These are phyloP conservation scores for Hemichromis elongatus DNA, from an alignment of 2,113 vertebrate genomes.

Conservation along the genomic window DNA sequence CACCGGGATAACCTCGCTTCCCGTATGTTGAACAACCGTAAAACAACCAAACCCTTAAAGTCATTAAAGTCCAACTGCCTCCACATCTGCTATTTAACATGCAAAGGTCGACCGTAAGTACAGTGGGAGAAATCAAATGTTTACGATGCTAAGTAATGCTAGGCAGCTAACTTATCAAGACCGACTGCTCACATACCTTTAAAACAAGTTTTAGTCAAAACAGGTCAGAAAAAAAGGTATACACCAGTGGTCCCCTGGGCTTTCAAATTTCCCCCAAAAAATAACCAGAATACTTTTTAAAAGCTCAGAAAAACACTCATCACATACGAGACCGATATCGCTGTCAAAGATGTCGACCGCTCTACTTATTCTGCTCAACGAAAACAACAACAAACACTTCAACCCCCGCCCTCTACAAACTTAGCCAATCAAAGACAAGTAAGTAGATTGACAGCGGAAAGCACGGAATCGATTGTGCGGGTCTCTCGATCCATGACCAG, in stretches of 20 bases:
- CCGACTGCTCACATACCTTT: constrained; percentile 42
- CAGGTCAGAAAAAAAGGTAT: neutral
- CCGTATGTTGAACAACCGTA: accelerated
- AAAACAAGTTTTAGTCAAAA: neutral
- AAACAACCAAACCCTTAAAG: neutral
- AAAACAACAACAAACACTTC: constrained; percentile 70
- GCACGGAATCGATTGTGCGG: constrained; percentile 36
- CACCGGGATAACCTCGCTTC: neutral
- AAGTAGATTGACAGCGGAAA: neutral
- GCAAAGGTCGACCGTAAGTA: neutral
- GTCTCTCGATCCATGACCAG: neutral
- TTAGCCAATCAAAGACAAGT: constrained; percentile 35
- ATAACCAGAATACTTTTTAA: neutral
- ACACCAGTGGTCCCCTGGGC: neutral
- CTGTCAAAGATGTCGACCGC: constrained; percentile 68
- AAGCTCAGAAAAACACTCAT: neutral
- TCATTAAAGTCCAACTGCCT: neutral
- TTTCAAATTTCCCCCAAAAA: neutral
- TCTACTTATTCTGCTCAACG: constrained; percentile 14
- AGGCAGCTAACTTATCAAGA: neutral
- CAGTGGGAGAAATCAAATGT: neutral
- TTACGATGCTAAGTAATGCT: neutral
- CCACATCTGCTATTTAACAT: too few relatives aligned
- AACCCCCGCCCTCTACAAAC: neutral
- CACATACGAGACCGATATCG: neutral